phyloP scores from a whole-genome alignment of 2,113 vertebrate genomes.

The Tricholaema leucomelas region DNA sequence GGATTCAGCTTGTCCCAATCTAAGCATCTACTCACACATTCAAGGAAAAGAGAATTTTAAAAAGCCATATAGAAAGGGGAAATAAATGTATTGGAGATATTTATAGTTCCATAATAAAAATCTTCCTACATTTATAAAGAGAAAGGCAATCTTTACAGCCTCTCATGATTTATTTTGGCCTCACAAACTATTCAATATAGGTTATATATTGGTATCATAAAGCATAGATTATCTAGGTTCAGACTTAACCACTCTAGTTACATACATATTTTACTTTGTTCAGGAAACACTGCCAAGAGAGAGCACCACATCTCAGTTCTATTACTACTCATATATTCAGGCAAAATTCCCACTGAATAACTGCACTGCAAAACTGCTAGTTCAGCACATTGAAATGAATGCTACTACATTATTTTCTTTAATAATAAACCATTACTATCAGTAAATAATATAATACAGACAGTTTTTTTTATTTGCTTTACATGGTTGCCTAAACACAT shows the following conservation, averaged over 20 bases:
- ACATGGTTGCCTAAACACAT: background rate
- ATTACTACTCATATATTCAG: background rate
- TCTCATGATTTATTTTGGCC: background rate
- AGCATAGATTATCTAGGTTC: background rate
- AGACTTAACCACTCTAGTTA: slow-evolving; percentile 1
- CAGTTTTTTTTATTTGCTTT: background rate
- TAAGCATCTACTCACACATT: background rate
- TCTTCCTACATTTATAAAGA: background rate
- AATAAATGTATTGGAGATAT: background rate
- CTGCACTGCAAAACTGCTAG: background rate
- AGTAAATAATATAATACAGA: background rate
- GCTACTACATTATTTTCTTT: background rate
- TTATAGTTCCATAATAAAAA: slow-evolving; percentile 33
- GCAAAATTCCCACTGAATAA: background rate
- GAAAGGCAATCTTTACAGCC: background rate
- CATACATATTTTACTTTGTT: background rate
- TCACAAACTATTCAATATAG: background rate
- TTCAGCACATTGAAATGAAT: background rate
- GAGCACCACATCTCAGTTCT: background rate
- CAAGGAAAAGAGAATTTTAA: background rate
- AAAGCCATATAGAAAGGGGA: background rate
- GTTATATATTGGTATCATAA: slow-evolving; percentile 13
- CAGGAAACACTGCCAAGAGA: background rate
- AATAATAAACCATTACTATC: background rate
- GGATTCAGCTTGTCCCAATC: background rate